A percentile compares a stretch with the other conserved stretches of the same genome.
phyloP scores from a whole-genome alignment of 1,140 invertebrate species.

The Drosophila ficusphila region DNA sequence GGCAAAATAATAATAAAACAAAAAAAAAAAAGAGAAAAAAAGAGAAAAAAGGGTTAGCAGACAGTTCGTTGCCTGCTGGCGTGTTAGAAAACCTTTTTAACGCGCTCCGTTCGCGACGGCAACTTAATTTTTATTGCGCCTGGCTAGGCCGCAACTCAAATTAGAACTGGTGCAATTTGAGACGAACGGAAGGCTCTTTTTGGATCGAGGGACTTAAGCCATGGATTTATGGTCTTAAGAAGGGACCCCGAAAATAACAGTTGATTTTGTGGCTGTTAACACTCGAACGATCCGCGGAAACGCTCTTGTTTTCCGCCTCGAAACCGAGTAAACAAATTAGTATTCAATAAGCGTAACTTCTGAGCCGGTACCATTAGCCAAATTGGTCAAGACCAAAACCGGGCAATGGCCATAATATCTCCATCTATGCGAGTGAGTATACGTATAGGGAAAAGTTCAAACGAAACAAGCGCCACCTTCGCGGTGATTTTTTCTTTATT shows the following conservation, averaged over 20 bases:
- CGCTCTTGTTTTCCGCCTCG: slow-evolving; percentile 8
- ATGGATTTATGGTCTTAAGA: slow-evolving; percentile 5
- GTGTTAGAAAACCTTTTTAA: slow-evolving; percentile 63
- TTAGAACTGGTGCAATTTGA: slow-evolving; percentile 49
- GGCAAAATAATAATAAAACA: slow-evolving; percentile 8
- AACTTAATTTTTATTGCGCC: slow-evolving; percentile 57
- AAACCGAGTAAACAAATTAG: slow-evolving; percentile 21
- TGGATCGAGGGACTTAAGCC: neutral
- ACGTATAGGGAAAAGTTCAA: slow-evolving; percentile 25
- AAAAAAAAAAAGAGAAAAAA: neutral
- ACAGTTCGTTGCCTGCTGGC: slow-evolving; percentile 46
- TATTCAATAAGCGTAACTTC: slow-evolving; percentile 44
- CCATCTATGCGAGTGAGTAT: neutral
- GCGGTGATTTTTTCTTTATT: slow-evolving; percentile 8
- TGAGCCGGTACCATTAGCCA: slow-evolving; percentile 44
- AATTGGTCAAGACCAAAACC: slow-evolving; percentile 47
- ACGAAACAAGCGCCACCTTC: slow-evolving; percentile 51
- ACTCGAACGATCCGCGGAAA: slow-evolving; percentile 7
- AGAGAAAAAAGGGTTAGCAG: slow-evolving; percentile 49
- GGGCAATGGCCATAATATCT: slow-evolving; percentile 22
- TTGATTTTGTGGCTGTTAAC: slow-evolving; percentile 23
- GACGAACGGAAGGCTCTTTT: slow-evolving; percentile 26
- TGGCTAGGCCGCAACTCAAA: slow-evolving; percentile 38
- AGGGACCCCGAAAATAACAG: slow-evolving; percentile 10
- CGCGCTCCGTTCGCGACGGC: slow-evolving; percentile 23